Evolutionary conservation across 1,140 invertebrate species (phyloP), one percentile per base, ranked within the genome.

Genomic region (Parapsyche elsis): DNA sequence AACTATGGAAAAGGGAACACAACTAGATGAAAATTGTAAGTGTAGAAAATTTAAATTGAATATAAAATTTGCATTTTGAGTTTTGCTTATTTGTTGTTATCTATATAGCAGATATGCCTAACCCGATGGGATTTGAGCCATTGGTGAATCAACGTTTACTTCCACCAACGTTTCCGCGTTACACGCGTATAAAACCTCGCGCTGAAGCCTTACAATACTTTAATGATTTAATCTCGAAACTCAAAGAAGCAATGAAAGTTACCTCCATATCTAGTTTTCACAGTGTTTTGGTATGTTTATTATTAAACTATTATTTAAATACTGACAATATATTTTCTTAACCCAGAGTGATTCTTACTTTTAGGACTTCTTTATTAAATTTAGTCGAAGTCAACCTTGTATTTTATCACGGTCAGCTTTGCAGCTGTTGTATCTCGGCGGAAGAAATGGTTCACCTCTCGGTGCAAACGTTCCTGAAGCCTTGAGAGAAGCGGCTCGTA

Each of bases 141-240:
- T 92, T 97, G 86, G 94, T 98, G 45, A 99, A 99, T 89, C 97
- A 98, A 88, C 92, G 97, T 81, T 90, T 98, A 38, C 89, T 99
- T 30, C 98, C 98, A 49, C 97, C 98, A 0, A 98, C 98, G n/a
- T 99, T 99, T 91, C 98, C 98, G 9, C 91, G 98, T 0, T 99
- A 98, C 87, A 97, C 97, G 0, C 95, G 96, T 88, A 98, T 99
- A 83, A 96, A 96, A 83, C 93, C 94, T 67, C 90, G 96, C 49
- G 87, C 90, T 44, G 95, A 97, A 84, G 94, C 97, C 30, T 87
- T 97, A 80, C 90, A 92, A 84, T 98, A 98, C 88, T 92, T 98
- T 84, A 92, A 95, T 83, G 93, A 95, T 84, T 91, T 97, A 83
- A 90, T 98, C 7, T 90, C 93, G 30, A 91, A 95, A 80, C 90